Base-by-base conservation (phyloP, 1,140 invertebrate species). In the Drusus annulatus region DNA sequence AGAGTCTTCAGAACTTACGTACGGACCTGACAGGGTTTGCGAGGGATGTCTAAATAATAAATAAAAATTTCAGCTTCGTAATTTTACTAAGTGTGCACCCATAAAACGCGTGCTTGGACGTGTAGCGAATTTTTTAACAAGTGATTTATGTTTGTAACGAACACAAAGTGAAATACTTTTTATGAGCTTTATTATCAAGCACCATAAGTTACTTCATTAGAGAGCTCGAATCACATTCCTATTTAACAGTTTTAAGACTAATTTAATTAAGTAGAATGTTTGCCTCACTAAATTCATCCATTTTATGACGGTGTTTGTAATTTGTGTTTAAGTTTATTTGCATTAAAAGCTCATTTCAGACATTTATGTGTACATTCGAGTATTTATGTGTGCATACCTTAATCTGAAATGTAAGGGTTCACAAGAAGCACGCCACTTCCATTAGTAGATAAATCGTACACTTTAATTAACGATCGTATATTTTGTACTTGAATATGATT, bases 131-230 rank as follows among this genome's bases (percentile, higher is more conserved):
- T 65, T 56, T 65, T 65, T 36, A 36, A 65, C 10, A 65, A 17
- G 25, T 28, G 23, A 65, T 65, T 65, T 65, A 65, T 31, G 23
- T 6, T 31, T 31, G 21, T 4, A 65, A 36, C 21, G 16, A 65
- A 21, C 62, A 65, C 36, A 36, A 65, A 65, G 16, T 25, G 21
- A 56, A 65, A 15, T 25, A 65, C 21, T 65, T 28, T 65, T 65
- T 65, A 65, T 65, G 56, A 17, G 56, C 23, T 60, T 60, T 60
- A 60, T 21, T 60, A 25, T 65, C 62, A 65, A 65, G 62, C 16
- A 28, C 25, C 62, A 65, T 65, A 65, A 65, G 62, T 65, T 65
- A 28, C 62, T 65, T 65, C 19, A 65, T 65, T 65, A 65, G 36
- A 65, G 8, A 25, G 62, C 62, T 65, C 16, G n/a, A 65, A 25